These are phyloP conservation scores for Atopsyche davidsoni DNA, from an alignment of 1,140 invertebrate species.

Conservation along the genomic window DNA sequence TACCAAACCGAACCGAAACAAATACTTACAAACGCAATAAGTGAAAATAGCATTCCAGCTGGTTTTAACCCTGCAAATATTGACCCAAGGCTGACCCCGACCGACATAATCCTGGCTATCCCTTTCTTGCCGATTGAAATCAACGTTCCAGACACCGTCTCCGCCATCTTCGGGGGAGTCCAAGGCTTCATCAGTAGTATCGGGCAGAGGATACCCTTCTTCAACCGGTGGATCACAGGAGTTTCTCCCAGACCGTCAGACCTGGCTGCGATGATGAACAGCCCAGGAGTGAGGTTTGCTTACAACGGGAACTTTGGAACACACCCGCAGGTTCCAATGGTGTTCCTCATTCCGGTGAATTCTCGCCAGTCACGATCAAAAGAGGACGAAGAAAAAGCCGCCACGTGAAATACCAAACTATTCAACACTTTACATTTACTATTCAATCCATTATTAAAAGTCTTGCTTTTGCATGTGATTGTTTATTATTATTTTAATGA, in stretches of 20 bases:
- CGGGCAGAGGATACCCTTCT: slow-evolving; percentile 28
- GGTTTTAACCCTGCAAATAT: too few relatives aligned
- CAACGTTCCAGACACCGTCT: slow-evolving; percentile 44
- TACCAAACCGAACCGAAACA: not conserved
- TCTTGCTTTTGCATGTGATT: not conserved
- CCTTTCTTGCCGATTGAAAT: slow-evolving; percentile 46
- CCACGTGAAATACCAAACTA: too few relatives aligned
- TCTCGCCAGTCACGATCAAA: too few relatives aligned
- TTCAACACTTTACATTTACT: too few relatives aligned
- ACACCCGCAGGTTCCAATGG: too few relatives aligned
- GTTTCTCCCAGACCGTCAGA: too few relatives aligned
- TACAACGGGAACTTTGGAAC: too few relatives aligned
- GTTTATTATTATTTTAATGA: not conserved
- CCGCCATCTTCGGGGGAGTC: slow-evolving; percentile 31
- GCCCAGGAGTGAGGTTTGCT: too few relatives aligned
- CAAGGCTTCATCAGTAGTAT: slow-evolving; percentile 17
- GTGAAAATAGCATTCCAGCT: not conserved
- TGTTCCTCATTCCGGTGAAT: too few relatives aligned
- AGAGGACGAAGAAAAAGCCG: too few relatives aligned
- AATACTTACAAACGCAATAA: not conserved
- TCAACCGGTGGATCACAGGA: slow-evolving; percentile 21
- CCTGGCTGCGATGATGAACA: too few relatives aligned
- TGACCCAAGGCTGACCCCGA: slow-evolving; percentile 29
- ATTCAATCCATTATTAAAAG: not conserved
- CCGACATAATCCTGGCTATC: slow-evolving; percentile 38